A percentile compares a stretch with the other conserved stretches of the same genome.
Conservation (phyloP, 2,113 vertebrate species). For the Peromyscus californicus region DNA sequence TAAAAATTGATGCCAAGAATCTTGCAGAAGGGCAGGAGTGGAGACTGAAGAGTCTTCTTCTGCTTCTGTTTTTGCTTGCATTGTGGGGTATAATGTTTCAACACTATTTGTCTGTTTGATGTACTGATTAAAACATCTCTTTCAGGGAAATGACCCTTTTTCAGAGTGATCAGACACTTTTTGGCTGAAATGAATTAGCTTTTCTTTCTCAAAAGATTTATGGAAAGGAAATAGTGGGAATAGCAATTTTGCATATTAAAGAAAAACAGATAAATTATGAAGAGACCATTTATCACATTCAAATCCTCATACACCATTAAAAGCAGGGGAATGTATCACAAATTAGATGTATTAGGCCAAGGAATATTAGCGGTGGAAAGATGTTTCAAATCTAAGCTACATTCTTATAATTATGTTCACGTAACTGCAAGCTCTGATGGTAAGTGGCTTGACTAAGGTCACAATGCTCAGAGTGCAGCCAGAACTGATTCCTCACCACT, state of each 20-base stretch:
- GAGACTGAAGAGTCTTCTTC: background rate
- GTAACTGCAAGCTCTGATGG: background rate
- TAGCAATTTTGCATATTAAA: background rate
- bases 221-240: background rate
- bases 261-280: background rate
- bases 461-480: background rate
- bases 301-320: background rate
- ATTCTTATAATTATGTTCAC: background rate
- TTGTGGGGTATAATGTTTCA: background rate
- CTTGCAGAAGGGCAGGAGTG: background rate
- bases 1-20: background rate
- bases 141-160: background rate
- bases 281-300: background rate
- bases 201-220: background rate
- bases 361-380: background rate
- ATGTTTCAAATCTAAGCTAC: background rate
- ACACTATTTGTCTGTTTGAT: background rate
- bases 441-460: background rate
- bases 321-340: background rate
- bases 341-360: background rate
- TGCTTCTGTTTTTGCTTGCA: background rate
- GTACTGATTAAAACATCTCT: background rate
- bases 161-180: background rate
- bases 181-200: background rate
- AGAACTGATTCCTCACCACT: background rate